Evolutionary conservation across 2,113 vertebrate species (phyloP), one percentile per base, ranked within the genome.

Genomic region (Columbina picui): DNA sequence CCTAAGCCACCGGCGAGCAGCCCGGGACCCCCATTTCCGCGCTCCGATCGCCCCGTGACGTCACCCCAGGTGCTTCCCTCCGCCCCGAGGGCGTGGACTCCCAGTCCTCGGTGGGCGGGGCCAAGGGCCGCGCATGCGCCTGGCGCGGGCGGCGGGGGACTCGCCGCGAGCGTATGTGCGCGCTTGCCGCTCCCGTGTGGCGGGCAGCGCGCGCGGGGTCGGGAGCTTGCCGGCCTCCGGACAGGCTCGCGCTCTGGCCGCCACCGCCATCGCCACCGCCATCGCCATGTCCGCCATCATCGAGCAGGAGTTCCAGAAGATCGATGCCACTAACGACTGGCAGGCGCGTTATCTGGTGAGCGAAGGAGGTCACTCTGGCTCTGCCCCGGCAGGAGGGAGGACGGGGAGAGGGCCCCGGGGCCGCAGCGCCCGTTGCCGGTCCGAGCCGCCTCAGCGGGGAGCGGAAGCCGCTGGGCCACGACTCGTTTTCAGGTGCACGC

Each of bases 301-400:
- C 97, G 98, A 99, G 78, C 96, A 96, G 92, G 98, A 99, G 92
- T 99, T 99, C 95, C 97, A 98, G 75, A 98, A 99, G 59, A 97
- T 99, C 71, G 99, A 99, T 67, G 98, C 98, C 53, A 97, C 97
- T 56, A 98, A 98, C 84, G 97, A 97, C 94, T 99, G 99, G 99
- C 99, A 99, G 89, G 98, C 98, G 95, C 97, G 99, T 32, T 99
- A 99, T 94, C 96, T 99, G 97, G 99, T 99, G 97, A 99, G 99
- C 98, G 10, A 12, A n/a, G 41, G 45, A 21, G 74, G 27, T 36
- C 18, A 29, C 75, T 30, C 11, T 32, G 75, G 25, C 11, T 19
- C 41, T 11, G 15, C 7, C 11, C 43, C 43, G 43, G n/a, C 7
- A 8, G 12, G 38, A 21, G 61, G 16, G 23, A 13, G 14, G 27